Conservation (phyloP, 2,113 vertebrate species). For the Lucifuga dentata region DNA sequence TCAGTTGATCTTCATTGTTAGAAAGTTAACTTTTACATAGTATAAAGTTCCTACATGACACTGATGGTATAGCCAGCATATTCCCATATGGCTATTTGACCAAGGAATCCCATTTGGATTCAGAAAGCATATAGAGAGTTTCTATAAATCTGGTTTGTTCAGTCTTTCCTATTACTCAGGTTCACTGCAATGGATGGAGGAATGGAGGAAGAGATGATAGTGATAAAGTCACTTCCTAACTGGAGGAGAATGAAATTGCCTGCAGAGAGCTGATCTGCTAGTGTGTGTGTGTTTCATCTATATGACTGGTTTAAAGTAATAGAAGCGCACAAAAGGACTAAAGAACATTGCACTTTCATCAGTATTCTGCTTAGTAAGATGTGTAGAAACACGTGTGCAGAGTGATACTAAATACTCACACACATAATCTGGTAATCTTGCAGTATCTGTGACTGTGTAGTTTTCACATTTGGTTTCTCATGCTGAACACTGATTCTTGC, state of each 20-base stretch:
- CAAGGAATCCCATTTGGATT: slow-evolving; percentile 15
- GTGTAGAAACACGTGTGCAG: slow-evolving; percentile 38
- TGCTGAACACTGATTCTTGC: background rate
- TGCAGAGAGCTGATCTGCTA: background rate
- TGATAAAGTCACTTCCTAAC: slow-evolving; percentile 49
- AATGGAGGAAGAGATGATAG: slow-evolving; percentile 19
- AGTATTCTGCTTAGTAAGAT: slow-evolving; percentile 66
- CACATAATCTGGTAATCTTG: background rate
- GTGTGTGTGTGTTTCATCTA: slow-evolving; percentile 45
- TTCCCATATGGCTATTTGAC: slow-evolving; percentile 2
- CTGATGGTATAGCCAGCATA: background rate
- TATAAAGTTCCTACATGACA: too few species aligned
- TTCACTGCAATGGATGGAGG: slow-evolving; percentile 7
- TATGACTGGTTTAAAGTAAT: slow-evolving; percentile 42
- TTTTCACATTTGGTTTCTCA: background rate
- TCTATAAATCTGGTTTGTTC: slow-evolving; percentile 38
- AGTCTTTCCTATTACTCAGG: slow-evolving; percentile 28
- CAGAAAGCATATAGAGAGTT: slow-evolving; percentile 10
- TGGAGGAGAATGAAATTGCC: slow-evolving; percentile 26
- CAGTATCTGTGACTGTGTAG: background rate
- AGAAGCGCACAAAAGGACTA: slow-evolving; percentile 38
- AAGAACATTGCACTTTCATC: slow-evolving; percentile 53
- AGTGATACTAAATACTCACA: slow-evolving; percentile 4
- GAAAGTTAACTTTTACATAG: too few species aligned
- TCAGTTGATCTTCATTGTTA: too few species aligned